Percentiles rank a stretch among this genome's conserved stretches.
Evolutionary conservation across 2,797 vertebrate genomes (phyloP).

Genomic region (Natrix natrix): DNA sequence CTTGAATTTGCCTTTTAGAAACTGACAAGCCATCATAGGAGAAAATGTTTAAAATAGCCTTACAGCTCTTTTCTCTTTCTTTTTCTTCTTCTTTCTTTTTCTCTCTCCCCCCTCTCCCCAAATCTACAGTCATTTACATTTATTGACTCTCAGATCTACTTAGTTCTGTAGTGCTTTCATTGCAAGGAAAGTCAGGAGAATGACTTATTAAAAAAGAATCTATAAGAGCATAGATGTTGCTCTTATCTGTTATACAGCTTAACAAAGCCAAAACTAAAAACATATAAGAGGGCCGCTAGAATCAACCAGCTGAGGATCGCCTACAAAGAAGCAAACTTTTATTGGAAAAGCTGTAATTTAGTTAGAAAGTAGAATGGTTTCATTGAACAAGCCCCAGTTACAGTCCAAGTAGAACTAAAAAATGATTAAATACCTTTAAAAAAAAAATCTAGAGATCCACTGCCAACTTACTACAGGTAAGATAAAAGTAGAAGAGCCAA

Average conservation of each 20-base stretch:
- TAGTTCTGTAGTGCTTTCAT: not conserved
- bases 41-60: not conserved
- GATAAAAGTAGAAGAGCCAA: not conserved
- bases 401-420: not conserved
- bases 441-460: not conserved
- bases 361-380: not conserved
- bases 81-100: too few species aligned
- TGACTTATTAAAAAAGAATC: not conserved
- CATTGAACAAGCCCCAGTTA: not conserved
- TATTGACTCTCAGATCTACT: not conserved
- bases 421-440: not conserved
- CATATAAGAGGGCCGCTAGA: not conserved
- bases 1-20: not conserved
- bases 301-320: constrained; percentile 6
- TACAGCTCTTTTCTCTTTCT: not conserved
- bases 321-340: not conserved
- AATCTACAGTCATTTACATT: not conserved
- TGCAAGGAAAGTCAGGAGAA: not conserved
- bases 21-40: not conserved
- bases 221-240: not conserved
- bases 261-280: not conserved
- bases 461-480: not conserved
- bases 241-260: not conserved
- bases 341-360: not conserved
- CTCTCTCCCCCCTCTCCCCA: not conserved